phyloP scores from a whole-genome alignment of 2,797 vertebrate species.

The Onychomys torridus region DNA sequence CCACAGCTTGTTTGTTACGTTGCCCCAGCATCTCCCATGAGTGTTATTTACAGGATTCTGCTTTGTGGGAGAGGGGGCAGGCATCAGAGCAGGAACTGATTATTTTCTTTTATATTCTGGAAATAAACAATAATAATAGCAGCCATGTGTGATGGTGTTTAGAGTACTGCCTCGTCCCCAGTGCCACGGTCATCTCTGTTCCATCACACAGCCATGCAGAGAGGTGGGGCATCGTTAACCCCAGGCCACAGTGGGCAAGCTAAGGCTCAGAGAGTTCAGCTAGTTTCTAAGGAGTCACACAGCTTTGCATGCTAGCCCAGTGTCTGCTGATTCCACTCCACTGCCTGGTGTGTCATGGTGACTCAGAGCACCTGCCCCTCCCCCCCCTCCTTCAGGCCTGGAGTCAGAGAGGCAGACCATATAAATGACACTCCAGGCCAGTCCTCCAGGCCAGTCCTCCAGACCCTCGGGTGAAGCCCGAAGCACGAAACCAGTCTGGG shows the following conservation, averaged over 20 bases:
- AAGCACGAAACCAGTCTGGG: too few species aligned
- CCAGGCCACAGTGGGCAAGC: neutral
- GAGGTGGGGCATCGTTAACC: neutral
- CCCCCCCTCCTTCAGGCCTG: neutral
- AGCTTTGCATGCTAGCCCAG: neutral
- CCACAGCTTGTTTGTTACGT: neutral
- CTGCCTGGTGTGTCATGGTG: too few species aligned
- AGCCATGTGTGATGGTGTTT: neutral
- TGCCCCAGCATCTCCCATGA: accelerated
- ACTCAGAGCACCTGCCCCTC: neutral
- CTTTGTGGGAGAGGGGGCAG: neutral
- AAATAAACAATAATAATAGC: neutral
- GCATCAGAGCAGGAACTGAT: neutral
- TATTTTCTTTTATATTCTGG: neutral
- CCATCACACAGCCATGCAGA: neutral
- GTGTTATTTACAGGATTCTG: neutral
- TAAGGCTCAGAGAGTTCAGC: neutral
- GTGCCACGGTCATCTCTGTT: accelerated
- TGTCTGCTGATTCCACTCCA: accelerated
- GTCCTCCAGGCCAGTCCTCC: neutral
- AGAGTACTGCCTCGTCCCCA: neutral
- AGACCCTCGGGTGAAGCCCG: neutral
- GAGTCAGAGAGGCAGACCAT: neutral
- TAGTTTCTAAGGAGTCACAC: neutral
- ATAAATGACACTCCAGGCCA: neutral